Percentiles rank a stretch among this genome's conserved stretches.
These are phyloP conservation scores for Drosophila orena DNA, from an alignment of 1,140 invertebrate species.

Conservation along the genomic window DNA sequence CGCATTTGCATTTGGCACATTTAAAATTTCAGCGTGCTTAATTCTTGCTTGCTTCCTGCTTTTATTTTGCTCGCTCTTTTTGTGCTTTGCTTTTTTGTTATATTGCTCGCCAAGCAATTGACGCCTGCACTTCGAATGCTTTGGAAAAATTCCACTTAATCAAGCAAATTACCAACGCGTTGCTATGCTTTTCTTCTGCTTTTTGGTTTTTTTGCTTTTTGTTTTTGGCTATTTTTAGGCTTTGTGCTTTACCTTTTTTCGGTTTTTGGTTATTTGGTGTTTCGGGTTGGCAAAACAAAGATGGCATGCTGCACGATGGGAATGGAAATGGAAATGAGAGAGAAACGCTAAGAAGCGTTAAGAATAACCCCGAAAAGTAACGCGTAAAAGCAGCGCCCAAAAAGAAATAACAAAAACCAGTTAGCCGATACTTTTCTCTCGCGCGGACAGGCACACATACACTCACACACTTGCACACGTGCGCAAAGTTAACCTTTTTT, in stretches of 20 bases:
- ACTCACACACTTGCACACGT: neutral
- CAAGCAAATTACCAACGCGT: slow-evolving; percentile 77
- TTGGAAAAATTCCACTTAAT: slow-evolving; percentile 81
- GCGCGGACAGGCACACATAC: slow-evolving; percentile 13
- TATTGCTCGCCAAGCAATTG: slow-evolving; percentile 25
- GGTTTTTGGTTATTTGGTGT: slow-evolving; percentile 21
- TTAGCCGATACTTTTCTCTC: slow-evolving; percentile 64
- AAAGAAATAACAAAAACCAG: slow-evolving; percentile 71
- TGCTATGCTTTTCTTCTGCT: slow-evolving; percentile 27
- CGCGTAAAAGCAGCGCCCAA: slow-evolving; percentile 67
- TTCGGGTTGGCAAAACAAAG: slow-evolving; percentile 72
- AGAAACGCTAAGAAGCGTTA: slow-evolving; percentile 45
- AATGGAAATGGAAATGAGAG: slow-evolving; percentile 39
- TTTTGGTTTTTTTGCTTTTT: slow-evolving; percentile 1
- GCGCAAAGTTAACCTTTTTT: slow-evolving; percentile 15
- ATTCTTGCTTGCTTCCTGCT: slow-evolving; percentile 30
- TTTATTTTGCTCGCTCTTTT: slow-evolving; percentile 26
- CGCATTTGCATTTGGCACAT: slow-evolving; percentile 52
- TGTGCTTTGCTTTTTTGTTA: neutral
- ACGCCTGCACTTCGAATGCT: slow-evolving; percentile 60
- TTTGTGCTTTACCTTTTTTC: slow-evolving; percentile 60
- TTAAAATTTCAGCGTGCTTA: slow-evolving; percentile 41
- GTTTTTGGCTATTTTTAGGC: slow-evolving; percentile 73
- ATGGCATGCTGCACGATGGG: slow-evolving; percentile 73
- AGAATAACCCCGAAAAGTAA: slow-evolving; percentile 82